These are phyloP conservation scores for Zosterops japonicus DNA, from an alignment of 2,113 vertebrate genomes.

Conservation along the genomic window DNA sequence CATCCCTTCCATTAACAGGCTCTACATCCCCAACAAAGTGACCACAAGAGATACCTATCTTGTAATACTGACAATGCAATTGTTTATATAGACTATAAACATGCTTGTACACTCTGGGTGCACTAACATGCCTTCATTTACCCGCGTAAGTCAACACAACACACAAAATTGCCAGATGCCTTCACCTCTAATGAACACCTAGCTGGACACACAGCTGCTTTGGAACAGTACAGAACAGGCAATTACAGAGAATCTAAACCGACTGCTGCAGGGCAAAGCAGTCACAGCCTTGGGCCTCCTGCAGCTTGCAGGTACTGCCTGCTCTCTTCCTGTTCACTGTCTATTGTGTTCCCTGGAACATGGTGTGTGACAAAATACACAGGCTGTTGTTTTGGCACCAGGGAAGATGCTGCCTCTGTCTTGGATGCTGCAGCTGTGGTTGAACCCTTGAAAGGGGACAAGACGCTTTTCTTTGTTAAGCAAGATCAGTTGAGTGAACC, in stretches of 20 bases:
- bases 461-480: neutral
- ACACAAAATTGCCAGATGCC: neutral
- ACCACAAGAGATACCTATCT: neutral
- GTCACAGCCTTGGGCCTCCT: neutral
- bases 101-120: neutral
- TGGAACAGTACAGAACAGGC: neutral
- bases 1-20: neutral
- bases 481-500: neutral
- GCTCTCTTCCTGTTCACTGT: neutral
- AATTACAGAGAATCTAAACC: rapidly evolving
- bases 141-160: neutral
- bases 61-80: neutral
- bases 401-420: neutral
- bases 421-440: neutral
- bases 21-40: neutral
- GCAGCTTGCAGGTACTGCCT: neutral
- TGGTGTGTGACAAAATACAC: neutral
- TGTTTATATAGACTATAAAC: neutral
- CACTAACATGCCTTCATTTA: neutral
- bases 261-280: neutral
- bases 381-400: neutral
- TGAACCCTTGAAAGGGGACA: rapidly evolving
- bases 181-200: neutral
- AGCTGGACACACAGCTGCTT: neutral
- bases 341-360: neutral